Conservation (phyloP, 2,797 vertebrate genomes). For the Chaetophractus vellerosus region DNA sequence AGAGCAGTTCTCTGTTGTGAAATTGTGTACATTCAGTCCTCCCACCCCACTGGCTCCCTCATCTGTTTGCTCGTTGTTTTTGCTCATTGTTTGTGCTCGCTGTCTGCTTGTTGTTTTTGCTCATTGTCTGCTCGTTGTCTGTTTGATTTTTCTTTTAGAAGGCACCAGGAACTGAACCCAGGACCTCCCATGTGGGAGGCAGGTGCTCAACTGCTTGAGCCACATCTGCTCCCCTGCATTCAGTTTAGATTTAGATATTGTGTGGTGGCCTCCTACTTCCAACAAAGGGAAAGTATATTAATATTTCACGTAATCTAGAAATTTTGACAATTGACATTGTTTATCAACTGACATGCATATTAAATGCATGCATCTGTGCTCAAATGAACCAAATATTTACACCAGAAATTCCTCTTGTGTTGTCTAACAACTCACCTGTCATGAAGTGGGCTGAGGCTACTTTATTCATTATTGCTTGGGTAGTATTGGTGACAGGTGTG, state of each 20-base stretch:
- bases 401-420: not conserved
- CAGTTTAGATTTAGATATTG: not conserved
- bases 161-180: too few species aligned
- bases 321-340: not conserved
- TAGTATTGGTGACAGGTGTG: slow-evolving; percentile 33
- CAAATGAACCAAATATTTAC: not conserved
- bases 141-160: too few species aligned
- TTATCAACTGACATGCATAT: not conserved
- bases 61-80: too few species aligned
- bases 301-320: not conserved
- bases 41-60: too few species aligned
- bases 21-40: not conserved
- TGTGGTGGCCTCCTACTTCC: not conserved
- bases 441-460: slow-evolving; percentile 45
- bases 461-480: slow-evolving; percentile 78
- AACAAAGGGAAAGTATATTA: not conserved
- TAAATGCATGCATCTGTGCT: not conserved
- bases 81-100: too few species aligned
- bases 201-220: too few species aligned
- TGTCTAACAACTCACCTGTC: slow-evolving; percentile 64
- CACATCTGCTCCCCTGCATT: too few species aligned
- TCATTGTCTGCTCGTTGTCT: too few species aligned
- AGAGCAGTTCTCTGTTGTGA: not conserved
- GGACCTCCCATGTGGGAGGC: too few species aligned
- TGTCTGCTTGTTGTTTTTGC: too few species aligned